phyloP scores from a whole-genome alignment of 2,888 invertebrate genomes.

The Tachina grossa region DNA sequence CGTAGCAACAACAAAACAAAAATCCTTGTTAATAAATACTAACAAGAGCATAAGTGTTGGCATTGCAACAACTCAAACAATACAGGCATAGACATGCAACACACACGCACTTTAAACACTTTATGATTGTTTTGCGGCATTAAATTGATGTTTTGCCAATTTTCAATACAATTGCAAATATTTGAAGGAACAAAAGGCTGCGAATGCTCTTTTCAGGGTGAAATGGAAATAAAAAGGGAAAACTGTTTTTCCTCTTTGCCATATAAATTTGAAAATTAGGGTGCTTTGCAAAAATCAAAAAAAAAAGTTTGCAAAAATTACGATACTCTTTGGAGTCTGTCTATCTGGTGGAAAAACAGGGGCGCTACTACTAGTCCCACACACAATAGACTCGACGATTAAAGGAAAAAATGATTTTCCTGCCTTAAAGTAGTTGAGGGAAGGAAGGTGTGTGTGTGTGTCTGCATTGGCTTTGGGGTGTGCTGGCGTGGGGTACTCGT shows the following conservation, averaged over 20 bases:
- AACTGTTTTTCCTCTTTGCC: constrained; percentile 51
- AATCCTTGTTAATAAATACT: constrained; percentile 62
- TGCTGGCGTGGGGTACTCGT: constrained; percentile 44
- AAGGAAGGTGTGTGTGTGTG: constrained; percentile 34
- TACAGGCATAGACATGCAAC: constrained; percentile 41
- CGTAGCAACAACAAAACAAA: constrained; percentile 43
- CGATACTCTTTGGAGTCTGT: neutral
- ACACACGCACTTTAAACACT: constrained; percentile 75
- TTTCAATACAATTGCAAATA: constrained; percentile 82
- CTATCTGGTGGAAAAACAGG: constrained; percentile 26
- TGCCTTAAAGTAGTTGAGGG: neutral
- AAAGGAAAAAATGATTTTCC: constrained; percentile 61
- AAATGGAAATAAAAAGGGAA: constrained; percentile 42
- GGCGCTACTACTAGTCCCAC: constrained; percentile 39
- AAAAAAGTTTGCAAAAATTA: constrained; percentile 49
- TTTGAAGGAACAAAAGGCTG: constrained; percentile 36
- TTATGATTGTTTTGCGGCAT: constrained; percentile 82
- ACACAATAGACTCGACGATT: constrained; percentile 26
- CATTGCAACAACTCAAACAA: constrained; percentile 75
- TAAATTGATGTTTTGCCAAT: constrained; percentile 82
- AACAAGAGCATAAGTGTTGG: constrained; percentile 73
- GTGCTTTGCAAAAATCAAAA: constrained; percentile 56
- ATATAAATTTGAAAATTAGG: constrained; percentile 54
- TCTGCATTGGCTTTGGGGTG: constrained; percentile 12
- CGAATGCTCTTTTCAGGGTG: constrained; percentile 74